Evolutionary conservation across 2,888 invertebrate species (phyloP).

Genomic region (Drosophila vallismaia): DNA sequence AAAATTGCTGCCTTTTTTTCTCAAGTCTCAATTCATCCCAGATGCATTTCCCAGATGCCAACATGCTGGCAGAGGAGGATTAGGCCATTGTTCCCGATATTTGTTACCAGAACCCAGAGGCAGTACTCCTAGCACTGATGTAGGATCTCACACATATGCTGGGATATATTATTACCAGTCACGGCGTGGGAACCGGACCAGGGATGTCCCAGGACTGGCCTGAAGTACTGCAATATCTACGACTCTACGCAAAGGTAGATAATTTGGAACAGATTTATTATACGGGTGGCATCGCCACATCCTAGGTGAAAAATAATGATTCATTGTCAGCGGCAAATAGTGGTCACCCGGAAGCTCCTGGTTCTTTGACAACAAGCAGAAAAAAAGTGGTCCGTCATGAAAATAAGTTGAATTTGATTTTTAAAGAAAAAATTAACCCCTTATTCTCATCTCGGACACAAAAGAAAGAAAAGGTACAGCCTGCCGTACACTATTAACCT

Average conservation of each 20-base stretch:
- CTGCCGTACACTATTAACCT: conserved; percentile 30
- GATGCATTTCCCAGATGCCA: conserved; percentile 37
- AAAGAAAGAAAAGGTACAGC: conserved; percentile 27
- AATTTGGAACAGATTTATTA: conserved; percentile 22
- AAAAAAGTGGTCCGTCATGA: conserved; percentile 31
- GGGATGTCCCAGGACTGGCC: conserved; percentile 9
- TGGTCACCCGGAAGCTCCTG: conserved; percentile 11
- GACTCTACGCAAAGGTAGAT: background rate
- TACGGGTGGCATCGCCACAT: conserved; percentile 28
- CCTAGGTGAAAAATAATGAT: conserved; percentile 28
- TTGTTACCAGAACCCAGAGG: conserved; percentile 12
- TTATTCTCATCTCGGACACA: conserved; percentile 31
- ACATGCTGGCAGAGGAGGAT: conserved; percentile 26
- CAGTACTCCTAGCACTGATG: conserved; percentile 17
- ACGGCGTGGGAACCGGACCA: conserved; percentile 32
- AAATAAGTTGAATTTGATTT: conserved; percentile 18
- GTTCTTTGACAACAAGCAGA: background rate
- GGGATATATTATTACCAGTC: conserved; percentile 33
- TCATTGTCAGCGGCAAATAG: conserved; percentile 7
- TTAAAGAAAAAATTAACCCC: conserved; percentile 36
- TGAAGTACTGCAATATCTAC: conserved; percentile 15
- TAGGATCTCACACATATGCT: conserved; percentile 20
- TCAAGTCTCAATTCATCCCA: conserved; percentile 13
- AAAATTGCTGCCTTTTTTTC: conserved; percentile 30
- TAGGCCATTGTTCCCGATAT: conserved; percentile 23